Percentiles rank a stretch among this genome's conserved stretches.
phyloP scores from a whole-genome alignment of 2,113 vertebrate genomes.

The Crotalus tigris region DNA sequence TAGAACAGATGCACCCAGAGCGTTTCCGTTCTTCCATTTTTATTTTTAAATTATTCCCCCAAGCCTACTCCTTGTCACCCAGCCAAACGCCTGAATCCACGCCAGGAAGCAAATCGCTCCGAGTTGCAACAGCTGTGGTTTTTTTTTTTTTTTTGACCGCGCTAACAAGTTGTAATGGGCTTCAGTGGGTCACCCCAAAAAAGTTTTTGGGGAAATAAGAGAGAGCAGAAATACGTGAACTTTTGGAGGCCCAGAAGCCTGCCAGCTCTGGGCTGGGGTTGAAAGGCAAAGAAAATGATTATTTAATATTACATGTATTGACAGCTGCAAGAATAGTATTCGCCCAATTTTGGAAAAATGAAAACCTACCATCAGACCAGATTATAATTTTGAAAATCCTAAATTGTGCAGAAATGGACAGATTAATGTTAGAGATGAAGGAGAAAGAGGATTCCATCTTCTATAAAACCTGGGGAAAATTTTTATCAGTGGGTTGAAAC shows the following conservation, averaged over 20 bases:
- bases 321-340: too few species aligned
- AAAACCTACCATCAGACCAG: too few species aligned
- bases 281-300: not conserved
- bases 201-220: not conserved
- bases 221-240: not conserved
- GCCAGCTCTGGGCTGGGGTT: not conserved
- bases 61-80: not conserved
- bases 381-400: too few species aligned
- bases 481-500: too few species aligned
- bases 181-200: not conserved
- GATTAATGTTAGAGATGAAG: too few species aligned
- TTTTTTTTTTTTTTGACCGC: not conserved
- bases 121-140: too few species aligned
- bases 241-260: not conserved
- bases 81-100: not conserved
- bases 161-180: too few species aligned
- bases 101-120: not conserved
- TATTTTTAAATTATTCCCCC: not conserved
- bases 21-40: not conserved
- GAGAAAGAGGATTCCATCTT: too few species aligned
- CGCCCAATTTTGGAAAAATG: too few species aligned
- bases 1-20: not conserved
- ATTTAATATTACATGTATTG: too few species aligned
- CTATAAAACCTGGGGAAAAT: too few species aligned
- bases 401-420: too few species aligned